Evolutionary conservation across 2,113 vertebrate species (phyloP).

Genomic region (Tiliqua scincoides): DNA sequence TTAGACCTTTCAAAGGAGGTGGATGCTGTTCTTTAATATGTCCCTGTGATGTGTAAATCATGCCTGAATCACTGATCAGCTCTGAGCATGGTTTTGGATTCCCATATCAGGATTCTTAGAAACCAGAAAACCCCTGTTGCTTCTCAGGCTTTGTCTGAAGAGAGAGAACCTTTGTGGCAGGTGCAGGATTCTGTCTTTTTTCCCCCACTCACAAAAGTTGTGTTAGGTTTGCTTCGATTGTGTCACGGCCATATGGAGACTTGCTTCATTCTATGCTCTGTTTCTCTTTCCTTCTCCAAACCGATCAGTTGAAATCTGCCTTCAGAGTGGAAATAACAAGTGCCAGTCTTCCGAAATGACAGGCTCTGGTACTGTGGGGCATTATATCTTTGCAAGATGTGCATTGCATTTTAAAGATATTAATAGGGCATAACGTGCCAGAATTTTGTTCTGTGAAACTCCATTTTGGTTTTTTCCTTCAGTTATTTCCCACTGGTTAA

Average conservation of each 20-base stretch:
- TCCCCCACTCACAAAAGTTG: too few species aligned
- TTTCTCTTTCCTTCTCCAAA: not conserved
- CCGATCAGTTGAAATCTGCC: not conserved
- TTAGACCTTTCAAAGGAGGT: constrained; percentile 25
- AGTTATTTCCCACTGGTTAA: not conserved
- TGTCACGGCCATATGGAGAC: not conserved
- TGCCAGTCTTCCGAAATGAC: not conserved
- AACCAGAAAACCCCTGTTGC: not conserved
- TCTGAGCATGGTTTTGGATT: not conserved
- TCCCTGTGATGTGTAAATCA: not conserved
- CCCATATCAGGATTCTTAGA: not conserved
- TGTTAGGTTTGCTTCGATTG: not conserved
- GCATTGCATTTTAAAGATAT: not conserved
- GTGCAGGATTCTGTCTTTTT: not conserved
- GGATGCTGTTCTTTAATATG: not conserved
- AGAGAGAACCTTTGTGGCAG: not conserved
- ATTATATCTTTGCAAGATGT: not conserved
- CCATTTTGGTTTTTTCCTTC: not conserved
- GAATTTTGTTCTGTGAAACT: not conserved
- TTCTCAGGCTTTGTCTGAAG: not conserved
- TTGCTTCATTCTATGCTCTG: not conserved
- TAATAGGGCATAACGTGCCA: not conserved
- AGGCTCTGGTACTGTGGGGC: not conserved
- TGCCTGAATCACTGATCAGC: not conserved
- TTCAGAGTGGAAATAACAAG: not conserved